phyloP scores from a whole-genome alignment of 2,113 vertebrate genomes.

The Poecile atricapillus region DNA sequence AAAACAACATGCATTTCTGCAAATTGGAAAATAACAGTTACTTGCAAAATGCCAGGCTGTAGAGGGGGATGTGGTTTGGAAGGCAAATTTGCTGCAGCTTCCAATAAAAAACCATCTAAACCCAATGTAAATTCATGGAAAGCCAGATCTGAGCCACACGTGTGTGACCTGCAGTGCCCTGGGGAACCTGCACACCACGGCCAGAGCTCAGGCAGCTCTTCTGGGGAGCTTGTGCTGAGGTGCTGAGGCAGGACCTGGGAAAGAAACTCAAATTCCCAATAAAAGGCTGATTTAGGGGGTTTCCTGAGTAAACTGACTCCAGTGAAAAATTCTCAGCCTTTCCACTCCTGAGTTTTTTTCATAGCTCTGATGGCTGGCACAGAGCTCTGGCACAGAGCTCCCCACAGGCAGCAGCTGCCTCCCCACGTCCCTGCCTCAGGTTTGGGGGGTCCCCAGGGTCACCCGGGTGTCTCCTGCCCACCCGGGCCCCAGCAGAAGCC shows the following conservation, averaged over 20 bases:
- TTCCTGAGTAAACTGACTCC: background rate
- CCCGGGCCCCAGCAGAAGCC: background rate
- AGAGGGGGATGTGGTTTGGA: background rate
- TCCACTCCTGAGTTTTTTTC: background rate
- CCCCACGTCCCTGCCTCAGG: accelerated
- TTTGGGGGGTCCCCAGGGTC: background rate
- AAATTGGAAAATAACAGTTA: background rate
- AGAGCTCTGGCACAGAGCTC: accelerated
- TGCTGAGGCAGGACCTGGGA: background rate
- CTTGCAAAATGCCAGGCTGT: background rate
- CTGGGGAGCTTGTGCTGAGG: accelerated
- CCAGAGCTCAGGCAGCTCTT: background rate
- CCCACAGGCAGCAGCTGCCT: background rate
- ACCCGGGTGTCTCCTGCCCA: background rate
- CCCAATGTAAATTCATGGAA: background rate
- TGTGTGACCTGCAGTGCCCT: background rate
- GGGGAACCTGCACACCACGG: background rate
- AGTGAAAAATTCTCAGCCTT: background rate
- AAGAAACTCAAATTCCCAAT: background rate
- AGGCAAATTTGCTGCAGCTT: background rate
- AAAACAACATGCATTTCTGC: background rate
- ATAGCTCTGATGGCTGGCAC: accelerated
- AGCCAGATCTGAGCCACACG: background rate
- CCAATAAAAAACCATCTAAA: background rate
- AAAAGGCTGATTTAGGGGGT: background rate